Base-by-base conservation (phyloP, 2,113 vertebrate genomes). In the Chloroceryle aenea region DNA sequence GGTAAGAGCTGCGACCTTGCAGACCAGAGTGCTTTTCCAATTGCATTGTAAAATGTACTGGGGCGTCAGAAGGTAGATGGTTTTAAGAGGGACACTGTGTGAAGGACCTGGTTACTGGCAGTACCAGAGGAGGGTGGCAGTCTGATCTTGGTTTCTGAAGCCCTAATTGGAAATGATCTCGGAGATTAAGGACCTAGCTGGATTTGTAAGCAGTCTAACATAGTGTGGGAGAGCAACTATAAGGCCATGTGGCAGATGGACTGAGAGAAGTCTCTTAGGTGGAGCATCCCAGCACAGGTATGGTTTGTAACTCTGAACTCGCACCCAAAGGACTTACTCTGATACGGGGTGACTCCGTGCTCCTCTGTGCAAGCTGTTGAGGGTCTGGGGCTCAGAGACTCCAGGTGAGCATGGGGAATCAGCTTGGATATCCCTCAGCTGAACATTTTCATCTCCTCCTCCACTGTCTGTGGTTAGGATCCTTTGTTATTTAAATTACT, bases 81-180 rank as follows among this genome's bases (percentile, higher is more conserved):
- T 40, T 85, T 83, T 64, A 61, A 56, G 66, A 82, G 56, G 27
- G 61, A 40, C 12, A 3, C 55, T 56, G 1, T 0, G 18, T 68
- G 29, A 93, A 64, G 66, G 30, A 73, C 47, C 62, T 82, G 56
- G 32, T 59, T 95, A n/a, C 63, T 94, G 83, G 32, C 77, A 64
- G 48, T 89, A 72, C 36, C 25, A n/a, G 40, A 94, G 67, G 71
- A 92, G 79, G 83, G 67, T 72, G 52, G 73, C 80, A 85, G 72
- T 45, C 76, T 74, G 81, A 66, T 78, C 74, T 48, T 78, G 63
- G 93, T 87, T 94, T 89, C 93, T 75, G 68, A 79, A 92, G 34
- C n/a, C 67, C 71, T 88, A 72, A 66, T 34, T 86, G 90, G 93
- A 93, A 95, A 63, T 81, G 12, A 63, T 88, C 83, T 93, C 3